A percentile compares a stretch with the other conserved stretches of the same genome.
Conservation (phyloP, 2,113 vertebrate species). For the Prinia subflava region DNA sequence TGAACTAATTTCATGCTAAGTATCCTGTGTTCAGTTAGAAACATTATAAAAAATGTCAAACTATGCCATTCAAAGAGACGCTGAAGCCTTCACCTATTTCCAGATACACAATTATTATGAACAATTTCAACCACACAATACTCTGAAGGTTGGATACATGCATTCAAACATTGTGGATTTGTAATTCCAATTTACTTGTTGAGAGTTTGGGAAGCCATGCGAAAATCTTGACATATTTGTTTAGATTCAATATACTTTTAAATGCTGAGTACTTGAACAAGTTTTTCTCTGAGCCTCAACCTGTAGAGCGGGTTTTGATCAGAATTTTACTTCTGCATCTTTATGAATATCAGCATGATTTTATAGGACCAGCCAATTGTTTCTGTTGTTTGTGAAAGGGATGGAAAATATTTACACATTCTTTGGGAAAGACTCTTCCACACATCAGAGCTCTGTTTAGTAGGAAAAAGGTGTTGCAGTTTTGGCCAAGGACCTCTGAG, state of each 20-base stretch:
- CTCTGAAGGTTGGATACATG: background rate
- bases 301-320: background rate
- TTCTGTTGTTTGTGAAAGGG: background rate
- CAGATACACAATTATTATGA: background rate
- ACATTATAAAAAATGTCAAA: background rate
- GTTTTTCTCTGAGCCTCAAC: background rate
- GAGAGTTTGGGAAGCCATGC: background rate
- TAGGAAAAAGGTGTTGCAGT: background rate
- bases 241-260: background rate
- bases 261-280: background rate
- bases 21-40: background rate
- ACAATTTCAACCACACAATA: background rate
- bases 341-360: background rate
- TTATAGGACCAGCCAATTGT: background rate
- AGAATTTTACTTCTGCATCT: background rate
- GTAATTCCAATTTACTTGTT: background rate
- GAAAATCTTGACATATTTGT: background rate
- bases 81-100: background rate
- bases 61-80: background rate
- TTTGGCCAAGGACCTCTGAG: background rate
- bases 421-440: background rate
- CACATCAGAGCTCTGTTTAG: background rate
- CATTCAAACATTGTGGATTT: background rate
- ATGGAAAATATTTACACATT: background rate
- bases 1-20: conserved; percentile 2